Percentiles rank a stretch among this genome's conserved stretches.
Conservation (phyloP, 2,113 vertebrate species). For the Neomonachus schauinslandi region DNA sequence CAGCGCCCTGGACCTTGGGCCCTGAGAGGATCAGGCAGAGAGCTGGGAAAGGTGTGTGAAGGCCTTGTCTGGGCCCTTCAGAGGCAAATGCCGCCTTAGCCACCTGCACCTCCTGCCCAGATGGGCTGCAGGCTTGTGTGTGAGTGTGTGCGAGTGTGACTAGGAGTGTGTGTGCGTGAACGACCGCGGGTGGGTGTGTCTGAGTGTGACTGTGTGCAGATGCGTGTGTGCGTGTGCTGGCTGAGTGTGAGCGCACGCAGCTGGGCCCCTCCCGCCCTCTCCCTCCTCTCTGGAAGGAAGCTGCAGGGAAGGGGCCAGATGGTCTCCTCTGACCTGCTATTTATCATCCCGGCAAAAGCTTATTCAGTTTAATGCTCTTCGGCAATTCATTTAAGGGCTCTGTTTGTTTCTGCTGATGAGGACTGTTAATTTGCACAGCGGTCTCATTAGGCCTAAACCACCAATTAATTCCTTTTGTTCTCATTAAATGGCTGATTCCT, state of each 20-base stretch:
- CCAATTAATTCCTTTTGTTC: slow-evolving; percentile 94
- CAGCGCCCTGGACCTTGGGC: fast-evolving
- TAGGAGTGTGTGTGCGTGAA: no score
- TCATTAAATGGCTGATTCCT: slow-evolving; percentile 91
- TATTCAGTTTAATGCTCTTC: slow-evolving; percentile 89
- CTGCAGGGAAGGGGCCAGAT: slow-evolving; percentile 88
- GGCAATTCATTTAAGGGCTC: slow-evolving; percentile 89
- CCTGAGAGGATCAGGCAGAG: no score
- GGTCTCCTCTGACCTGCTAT: slow-evolving; percentile 88
- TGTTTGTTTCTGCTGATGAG: slow-evolving; percentile 97
- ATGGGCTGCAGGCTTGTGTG: neutral
- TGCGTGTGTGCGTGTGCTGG: fast-evolving
- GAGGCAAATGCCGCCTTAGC: neutral
- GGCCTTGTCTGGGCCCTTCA: neutral
- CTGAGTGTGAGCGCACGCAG: neutral
- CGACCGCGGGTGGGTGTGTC: no score
- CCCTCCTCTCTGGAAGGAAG: slow-evolving; percentile 76
- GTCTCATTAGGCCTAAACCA: slow-evolving; percentile 94
- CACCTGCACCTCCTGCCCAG: neutral
- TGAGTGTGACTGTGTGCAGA: neutral
- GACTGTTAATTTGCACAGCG: slow-evolving; percentile 93
- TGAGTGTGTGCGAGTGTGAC: neutral
- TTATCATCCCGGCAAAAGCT: slow-evolving; percentile 86
- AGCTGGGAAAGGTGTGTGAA: neutral
- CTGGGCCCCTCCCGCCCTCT: neutral